Percentiles rank a stretch among this genome's conserved stretches.
phyloP scores from a whole-genome alignment of 2,797 vertebrate species.

The Sciurus vulgaris region DNA sequence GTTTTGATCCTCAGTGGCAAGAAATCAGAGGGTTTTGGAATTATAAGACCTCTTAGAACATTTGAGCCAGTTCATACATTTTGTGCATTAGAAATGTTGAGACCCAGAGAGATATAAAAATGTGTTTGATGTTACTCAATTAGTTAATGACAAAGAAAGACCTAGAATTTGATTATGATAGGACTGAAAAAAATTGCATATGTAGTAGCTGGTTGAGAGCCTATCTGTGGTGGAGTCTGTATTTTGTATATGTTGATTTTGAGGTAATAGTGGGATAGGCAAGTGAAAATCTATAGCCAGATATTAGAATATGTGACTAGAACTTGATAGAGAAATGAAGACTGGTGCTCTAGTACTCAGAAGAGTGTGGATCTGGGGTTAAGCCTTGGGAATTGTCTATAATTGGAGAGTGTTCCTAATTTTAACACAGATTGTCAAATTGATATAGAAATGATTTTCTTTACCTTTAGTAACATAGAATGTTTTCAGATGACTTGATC shows the following conservation, averaged over 20 bases:
- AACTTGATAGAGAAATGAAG: constrained; percentile 27
- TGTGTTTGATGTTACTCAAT: neutral
- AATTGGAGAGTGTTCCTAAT: constrained; percentile 30
- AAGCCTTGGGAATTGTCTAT: neutral
- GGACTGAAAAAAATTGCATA: constrained; percentile 24
- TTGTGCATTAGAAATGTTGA: neutral
- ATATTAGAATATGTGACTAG: neutral
- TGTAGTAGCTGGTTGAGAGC: neutral
- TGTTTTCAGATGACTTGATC: constrained; percentile 39
- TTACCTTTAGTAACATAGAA: neutral
- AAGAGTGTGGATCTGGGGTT: neutral
- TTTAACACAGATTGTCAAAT: constrained; percentile 35
- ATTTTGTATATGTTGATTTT: constrained; percentile 18
- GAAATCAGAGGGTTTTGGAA: constrained; percentile 31
- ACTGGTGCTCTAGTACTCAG: neutral
- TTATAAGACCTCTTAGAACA: neutral
- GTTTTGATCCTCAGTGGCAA: neutral
- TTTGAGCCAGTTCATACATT: neutral
- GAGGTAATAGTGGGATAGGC: neutral
- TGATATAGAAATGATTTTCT: constrained; percentile 27
- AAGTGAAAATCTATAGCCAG: neutral
- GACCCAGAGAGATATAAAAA: constrained; percentile 29
- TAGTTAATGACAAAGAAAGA: constrained; percentile 38
- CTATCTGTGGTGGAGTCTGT: neutral
- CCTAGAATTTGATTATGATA: constrained; percentile 31